Base-by-base conservation (phyloP, 92 coral and sea anemone species). In the Palythoa caribaeorum region DNA sequence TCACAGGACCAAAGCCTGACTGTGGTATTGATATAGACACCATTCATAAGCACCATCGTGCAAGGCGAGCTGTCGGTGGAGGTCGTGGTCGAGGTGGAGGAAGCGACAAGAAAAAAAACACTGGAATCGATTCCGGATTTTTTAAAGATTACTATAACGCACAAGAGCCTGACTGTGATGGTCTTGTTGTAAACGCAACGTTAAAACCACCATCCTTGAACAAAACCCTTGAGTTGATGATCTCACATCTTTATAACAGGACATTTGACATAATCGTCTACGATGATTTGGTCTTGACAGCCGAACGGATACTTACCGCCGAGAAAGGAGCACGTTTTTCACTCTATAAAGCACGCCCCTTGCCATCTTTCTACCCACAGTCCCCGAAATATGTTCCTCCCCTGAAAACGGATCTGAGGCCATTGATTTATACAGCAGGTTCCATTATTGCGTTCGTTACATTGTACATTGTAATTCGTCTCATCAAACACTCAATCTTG, bases 1-100 rank as follows among this genome's bases (percentile, higher is more conserved):
- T 28, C 28, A 28, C 38, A 81, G 86, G 86, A 48, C 21, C 86
- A 38, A 86, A 69, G 55, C 96, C 98, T 10, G 84, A 81, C 92
- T 94, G 98, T 88, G 98, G 98, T 36, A 94, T 94, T 73, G 92
- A 89, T 50, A 77, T 78, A 38, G 63, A 79, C 1, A 52, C 3
- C n/a, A 39, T 87, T 85, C 79, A 76, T 44, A 85, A 85, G 47
- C 88, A 77, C 69, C 83, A 63, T 13, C 93, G 93, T 38, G 92
- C 86, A 7, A 69, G 72, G 48, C 91, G 93, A 79, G 62, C 81
- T 1, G 91, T 85, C 6, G 93, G 87, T 4, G 86, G 93, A 7
- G 89, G 93, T 0, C 84, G 93, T 20, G 73, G 83, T 19, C 87
- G 85, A 0, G 90, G 88, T 14, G 59, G 83, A 2, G 66, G 69